A percentile compares a stretch with the other conserved stretches of the same genome.
These are phyloP conservation scores for Sitophilus oryzae DNA, from an alignment of 1,140 invertebrate species.

Conservation along the genomic window DNA sequence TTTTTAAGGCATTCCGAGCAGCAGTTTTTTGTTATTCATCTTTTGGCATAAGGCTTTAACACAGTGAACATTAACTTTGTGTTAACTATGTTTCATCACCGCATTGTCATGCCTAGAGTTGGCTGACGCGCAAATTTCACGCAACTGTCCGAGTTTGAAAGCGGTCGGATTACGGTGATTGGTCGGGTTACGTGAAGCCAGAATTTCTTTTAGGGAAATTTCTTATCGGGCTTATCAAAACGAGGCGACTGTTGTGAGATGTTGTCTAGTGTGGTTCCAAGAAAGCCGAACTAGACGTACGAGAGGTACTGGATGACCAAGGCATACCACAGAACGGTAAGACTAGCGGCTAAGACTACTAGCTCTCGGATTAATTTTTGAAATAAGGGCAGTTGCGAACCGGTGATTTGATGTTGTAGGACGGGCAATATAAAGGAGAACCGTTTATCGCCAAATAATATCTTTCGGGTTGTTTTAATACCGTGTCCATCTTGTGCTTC, in stretches of 20 bases:
- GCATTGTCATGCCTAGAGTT: too few relatives aligned
- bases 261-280: constrained; percentile 14
- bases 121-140: too few relatives aligned
- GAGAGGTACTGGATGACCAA: constrained; percentile 1
- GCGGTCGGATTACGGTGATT: too few relatives aligned
- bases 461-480: constrained; percentile 11
- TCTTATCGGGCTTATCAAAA: neutral
- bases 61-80: too few relatives aligned
- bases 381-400: constrained; percentile 10
- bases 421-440: constrained; percentile 11
- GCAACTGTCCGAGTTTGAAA: too few relatives aligned
- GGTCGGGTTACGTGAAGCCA: constrained; percentile 5
- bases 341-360: constrained; percentile 5
- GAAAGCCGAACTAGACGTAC: constrained; percentile 10
- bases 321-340: constrained; percentile 10
- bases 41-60: too few relatives aligned
- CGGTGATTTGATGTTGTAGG: too few relatives aligned
- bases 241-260: constrained; percentile 2
- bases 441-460: constrained; percentile 11
- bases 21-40: too few relatives aligned
- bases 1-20: too few relatives aligned
- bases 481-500: constrained; percentile 12
- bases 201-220: constrained; percentile 13
- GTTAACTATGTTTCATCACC: too few relatives aligned
- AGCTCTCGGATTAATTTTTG: constrained; percentile 11